Percentiles rank a stretch among this genome's conserved stretches.
phyloP scores from a whole-genome alignment of 2,888 invertebrate genomes.

The Erpobdella octoculata region DNA sequence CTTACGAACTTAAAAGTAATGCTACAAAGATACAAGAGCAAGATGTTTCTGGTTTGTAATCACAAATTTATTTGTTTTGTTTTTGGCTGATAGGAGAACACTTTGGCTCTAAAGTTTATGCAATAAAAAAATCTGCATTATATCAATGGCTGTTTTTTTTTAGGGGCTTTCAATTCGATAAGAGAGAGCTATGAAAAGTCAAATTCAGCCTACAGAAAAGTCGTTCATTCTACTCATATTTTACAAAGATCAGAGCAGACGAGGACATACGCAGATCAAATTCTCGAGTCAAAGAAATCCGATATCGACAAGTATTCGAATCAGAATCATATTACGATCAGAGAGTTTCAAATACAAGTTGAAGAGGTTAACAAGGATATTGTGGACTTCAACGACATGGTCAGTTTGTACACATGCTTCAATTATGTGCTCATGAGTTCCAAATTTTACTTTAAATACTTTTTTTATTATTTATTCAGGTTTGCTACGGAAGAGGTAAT shows the following conservation, averaged over 20 bases:
- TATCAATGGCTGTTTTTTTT: not conserved
- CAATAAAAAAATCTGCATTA: not conserved
- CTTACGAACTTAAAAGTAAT: conserved; percentile 71
- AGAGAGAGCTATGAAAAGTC: conserved; percentile 64
- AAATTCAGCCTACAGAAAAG: conserved; percentile 55
- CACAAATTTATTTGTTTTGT: not conserved
- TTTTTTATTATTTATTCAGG: too few species aligned
- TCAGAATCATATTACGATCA: conserved; percentile 2
- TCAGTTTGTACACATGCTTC: not conserved
- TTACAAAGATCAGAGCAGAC: not conserved
- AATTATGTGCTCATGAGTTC: not conserved
- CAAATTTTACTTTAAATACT: too few species aligned
- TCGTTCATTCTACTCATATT: conserved; percentile 34
- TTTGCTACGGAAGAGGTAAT: conserved; percentile 72
- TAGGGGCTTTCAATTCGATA: conserved; percentile 78
- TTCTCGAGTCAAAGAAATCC: conserved; percentile 6
- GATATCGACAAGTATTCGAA: conserved; percentile 3
- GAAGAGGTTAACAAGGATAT: not conserved
- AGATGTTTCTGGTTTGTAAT: conserved; percentile 70
- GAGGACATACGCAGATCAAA: conserved; percentile 11
- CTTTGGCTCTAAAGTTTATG: not conserved
- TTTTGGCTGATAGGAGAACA: too few species aligned
- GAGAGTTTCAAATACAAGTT: conserved; percentile 2
- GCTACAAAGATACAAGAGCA: conserved; percentile 87
- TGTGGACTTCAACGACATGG: not conserved